Conservation (phyloP, 2,113 vertebrate genomes). For the Phalacrocorax pelagicus region DNA sequence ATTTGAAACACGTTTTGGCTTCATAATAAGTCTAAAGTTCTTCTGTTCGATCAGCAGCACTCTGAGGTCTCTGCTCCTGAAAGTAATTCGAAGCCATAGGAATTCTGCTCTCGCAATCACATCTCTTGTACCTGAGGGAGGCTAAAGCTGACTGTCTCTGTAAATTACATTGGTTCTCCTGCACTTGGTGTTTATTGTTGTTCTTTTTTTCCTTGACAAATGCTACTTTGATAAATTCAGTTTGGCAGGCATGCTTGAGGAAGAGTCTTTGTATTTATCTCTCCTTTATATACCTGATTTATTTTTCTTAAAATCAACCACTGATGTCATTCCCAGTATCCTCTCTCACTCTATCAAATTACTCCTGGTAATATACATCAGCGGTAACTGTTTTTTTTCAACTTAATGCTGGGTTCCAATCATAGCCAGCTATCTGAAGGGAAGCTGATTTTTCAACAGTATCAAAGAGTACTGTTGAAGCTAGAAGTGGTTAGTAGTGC, state of each 20-base stretch:
- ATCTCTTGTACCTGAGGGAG: background rate
- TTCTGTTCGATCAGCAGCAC: background rate
- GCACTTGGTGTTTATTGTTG: background rate
- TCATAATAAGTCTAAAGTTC: background rate
- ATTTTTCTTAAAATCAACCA: background rate
- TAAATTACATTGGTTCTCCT: slow-evolving; percentile 17
- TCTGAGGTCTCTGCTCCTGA: background rate
- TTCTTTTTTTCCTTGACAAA: slow-evolving; percentile 5
- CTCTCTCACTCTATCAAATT: background rate
- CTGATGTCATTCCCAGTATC: background rate
- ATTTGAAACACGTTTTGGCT: background rate
- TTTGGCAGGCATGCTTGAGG: background rate
- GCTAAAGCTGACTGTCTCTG: background rate
- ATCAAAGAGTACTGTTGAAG: background rate
- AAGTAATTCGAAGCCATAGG: background rate
- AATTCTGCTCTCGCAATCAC: background rate
- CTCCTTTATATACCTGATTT: background rate
- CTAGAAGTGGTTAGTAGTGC: background rate
- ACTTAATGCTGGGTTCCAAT: background rate
- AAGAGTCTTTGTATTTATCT: slow-evolving; percentile 9
- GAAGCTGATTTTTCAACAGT: background rate
- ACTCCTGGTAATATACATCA: background rate
- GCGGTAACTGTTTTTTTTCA: background rate
- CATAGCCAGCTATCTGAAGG: background rate
- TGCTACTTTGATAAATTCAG: slow-evolving; percentile 24